Evolutionary conservation across 2,113 vertebrate species (phyloP), one percentile per base, ranked within the genome.

Genomic region (Dipodomys merriami): DNA sequence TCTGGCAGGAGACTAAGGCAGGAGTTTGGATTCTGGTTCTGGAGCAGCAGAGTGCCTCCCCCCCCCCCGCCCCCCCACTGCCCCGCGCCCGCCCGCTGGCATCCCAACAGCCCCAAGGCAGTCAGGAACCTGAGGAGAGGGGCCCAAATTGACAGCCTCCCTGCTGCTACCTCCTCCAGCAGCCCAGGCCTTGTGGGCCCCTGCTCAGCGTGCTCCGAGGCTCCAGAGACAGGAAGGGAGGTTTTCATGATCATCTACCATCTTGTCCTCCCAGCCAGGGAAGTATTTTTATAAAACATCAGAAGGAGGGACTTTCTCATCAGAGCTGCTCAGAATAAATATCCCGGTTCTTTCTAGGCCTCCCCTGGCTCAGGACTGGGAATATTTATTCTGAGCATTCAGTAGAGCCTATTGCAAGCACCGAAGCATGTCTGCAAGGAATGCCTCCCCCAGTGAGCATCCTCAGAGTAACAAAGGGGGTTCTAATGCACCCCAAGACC

Each of bases 11-110:
- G 44, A 77, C n/a, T 20, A 72, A 23, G 72, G 82, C 57, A n/a
- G 91, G 72, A 79, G 71, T 29, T 33, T 29, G 82, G 94, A 82
- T 19, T 86, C 69, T 65, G 89, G 92, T 11, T 88, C 94, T 82
- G 83, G 35, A 96, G 83, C 53, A 57, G 53, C 15, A 16, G 49
- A 13, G 49, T 9, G 2, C 11, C 49, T 9, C 49, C 39, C 2
- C 35, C 35, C 35, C 39, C 49, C 49, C 49, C 39, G 3, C 35
- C 35, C 35, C 39, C 39, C 39, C 39, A 39, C 39, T 39, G 39
- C 39, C 39, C 39, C 5, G 39, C 39, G 5, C 39, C 39, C 39
- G 5, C 91, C 74, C 0, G 27, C 9, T 30, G 30, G 77, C 1
- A 29, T 65, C 39, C 5, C 64, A 13, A 53, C 25, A 74, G 82